Evolutionary conservation across 2,113 vertebrate species (phyloP).

Genomic region (Dipodomys merriami): DNA sequence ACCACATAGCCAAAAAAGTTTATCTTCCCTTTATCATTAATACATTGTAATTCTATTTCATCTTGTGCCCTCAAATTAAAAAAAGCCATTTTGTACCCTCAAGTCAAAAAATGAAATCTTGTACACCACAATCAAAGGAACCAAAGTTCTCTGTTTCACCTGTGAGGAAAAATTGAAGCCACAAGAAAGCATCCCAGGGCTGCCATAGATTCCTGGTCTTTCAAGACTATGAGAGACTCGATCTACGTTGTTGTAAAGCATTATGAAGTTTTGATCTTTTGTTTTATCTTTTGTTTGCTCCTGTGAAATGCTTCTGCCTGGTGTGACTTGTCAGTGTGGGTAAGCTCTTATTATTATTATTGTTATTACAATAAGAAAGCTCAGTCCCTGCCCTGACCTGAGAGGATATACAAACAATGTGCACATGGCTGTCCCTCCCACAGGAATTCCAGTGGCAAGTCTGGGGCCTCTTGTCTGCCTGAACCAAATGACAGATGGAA

Average conservation of each 20-base stretch:
- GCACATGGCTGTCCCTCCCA: neutral
- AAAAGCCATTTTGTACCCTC: too few species aligned
- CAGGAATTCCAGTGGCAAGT: neutral
- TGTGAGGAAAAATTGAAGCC: neutral
- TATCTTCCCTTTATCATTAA: neutral
- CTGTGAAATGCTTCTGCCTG: neutral
- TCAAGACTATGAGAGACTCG: neutral
- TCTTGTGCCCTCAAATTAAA: neutral
- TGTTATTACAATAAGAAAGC: neutral
- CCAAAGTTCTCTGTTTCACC: neutral
- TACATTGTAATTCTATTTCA: neutral
- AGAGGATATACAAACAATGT: neutral
- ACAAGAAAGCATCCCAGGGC: neutral
- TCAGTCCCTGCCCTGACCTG: neutral
- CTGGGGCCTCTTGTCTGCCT: neutral
- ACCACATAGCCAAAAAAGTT: neutral
- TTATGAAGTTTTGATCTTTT: neutral
- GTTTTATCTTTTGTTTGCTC: neutral
- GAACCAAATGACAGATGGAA: neutral
- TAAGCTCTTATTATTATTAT: neutral
- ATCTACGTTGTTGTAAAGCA: neutral
- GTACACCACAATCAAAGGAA: conserved; percentile 5
- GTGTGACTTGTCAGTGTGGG: neutral
- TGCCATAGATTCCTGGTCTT: neutral
- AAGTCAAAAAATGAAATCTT: too few species aligned